Evolutionary conservation across 2,888 invertebrate genomes (phyloP).

Genomic region (Eristalinus sepulchralis): DNA sequence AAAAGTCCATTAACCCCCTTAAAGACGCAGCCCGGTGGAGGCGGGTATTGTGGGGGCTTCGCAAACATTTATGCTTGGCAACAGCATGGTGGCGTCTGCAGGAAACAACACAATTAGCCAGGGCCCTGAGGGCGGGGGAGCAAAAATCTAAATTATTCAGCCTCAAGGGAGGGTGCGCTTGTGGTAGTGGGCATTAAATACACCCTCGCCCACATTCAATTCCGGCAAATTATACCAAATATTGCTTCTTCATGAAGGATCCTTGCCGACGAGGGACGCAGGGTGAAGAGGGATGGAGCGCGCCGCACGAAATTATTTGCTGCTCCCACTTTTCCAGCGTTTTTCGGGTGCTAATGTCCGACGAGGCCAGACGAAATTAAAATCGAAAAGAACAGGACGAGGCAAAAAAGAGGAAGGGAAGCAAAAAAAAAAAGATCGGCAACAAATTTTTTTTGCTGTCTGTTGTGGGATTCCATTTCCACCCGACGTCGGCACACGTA

Average conservation of each 20-base stretch:
- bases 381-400: conserved; percentile 14
- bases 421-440: conserved; percentile 19
- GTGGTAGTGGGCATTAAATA: conserved; percentile 31
- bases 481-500: conserved; percentile 68
- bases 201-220: conserved; percentile 6
- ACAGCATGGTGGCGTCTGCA: conserved; percentile 18
- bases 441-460: conserved; percentile 30
- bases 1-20: conserved; percentile 51
- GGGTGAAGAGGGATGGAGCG: background rate
- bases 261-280: background rate
- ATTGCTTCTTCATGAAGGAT: conserved; percentile 38
- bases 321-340: conserved; percentile 22
- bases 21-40: background rate
- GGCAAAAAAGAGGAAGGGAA: background rate
- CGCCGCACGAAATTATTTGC: conserved; percentile 31
- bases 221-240: conserved; percentile 60
- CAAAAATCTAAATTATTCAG: conserved; percentile 25
- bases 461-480: conserved; percentile 61
- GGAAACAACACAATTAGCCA: conserved; percentile 64
- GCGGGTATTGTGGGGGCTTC: conserved; percentile 4
- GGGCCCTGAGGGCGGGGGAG: background rate
- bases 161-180: conserved; percentile 21
- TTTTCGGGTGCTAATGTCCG: conserved; percentile 23
- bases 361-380: conserved; percentile 59
- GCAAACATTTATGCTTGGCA: conserved; percentile 38